These are phyloP conservation scores for Didymodactylos carnosus DNA, from an alignment of 2,888 invertebrate species.

Conservation along the genomic window DNA sequence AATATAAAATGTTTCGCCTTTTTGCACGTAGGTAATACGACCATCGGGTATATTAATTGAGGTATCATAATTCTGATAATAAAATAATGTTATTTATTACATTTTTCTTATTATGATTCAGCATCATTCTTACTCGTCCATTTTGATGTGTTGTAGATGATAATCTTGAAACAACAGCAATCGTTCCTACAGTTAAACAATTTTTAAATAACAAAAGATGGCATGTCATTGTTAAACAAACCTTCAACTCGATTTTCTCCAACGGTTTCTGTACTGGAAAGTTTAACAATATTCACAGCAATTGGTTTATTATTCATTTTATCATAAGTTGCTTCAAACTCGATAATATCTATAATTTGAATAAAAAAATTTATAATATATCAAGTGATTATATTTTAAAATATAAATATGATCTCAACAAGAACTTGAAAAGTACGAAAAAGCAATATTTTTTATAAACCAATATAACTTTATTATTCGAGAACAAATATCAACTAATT, in stretches of 20 bases:
- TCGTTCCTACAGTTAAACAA: too few relatives aligned
- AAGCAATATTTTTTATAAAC: background rate
- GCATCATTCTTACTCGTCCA: background rate
- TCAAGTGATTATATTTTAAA: too few relatives aligned
- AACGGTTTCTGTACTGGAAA: background rate
- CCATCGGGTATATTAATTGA: conserved; percentile 38
- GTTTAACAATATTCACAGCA: conserved; percentile 2
- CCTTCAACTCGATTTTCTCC: background rate
- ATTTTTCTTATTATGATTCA: background rate
- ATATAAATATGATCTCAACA: too few relatives aligned
- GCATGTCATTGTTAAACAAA: too few relatives aligned
- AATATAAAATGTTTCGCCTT: conserved; percentile 90
- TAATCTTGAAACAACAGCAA: conserved; percentile 1
- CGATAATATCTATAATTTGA: conserved; percentile 2
- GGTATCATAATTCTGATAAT: background rate
- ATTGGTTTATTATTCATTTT: conserved; percentile 6
- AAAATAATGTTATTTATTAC: background rate
- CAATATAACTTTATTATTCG: too few relatives aligned
- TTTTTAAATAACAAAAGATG: too few relatives aligned
- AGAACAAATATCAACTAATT: too few relatives aligned
- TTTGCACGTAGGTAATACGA: conserved; percentile 83
- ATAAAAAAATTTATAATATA: background rate
- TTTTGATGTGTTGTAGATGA: background rate
- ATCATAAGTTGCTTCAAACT: conserved; percentile 9
- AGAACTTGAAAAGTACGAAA: background rate